Evolutionary conservation across 2,888 invertebrate genomes (phyloP).

Genomic region (Heteromyza rotundicornis): DNA sequence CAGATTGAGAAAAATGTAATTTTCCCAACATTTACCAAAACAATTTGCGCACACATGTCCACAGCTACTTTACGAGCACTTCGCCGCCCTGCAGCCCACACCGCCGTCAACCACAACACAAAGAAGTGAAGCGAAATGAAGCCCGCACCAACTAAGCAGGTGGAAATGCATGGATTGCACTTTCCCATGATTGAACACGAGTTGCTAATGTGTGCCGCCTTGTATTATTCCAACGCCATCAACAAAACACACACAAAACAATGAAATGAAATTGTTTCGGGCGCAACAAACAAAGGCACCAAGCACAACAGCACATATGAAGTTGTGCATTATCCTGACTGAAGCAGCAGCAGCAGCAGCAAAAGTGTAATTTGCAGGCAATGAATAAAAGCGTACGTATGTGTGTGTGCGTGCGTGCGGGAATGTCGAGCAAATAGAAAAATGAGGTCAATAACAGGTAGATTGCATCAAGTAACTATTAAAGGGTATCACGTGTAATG

Average conservation of each 20-base stretch:
- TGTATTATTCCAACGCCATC: no score
- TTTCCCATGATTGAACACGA: background rate
- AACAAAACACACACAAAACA: background rate
- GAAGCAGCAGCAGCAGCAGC: background rate
- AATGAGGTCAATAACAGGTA: conserved; percentile 52
- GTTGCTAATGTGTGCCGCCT: no score
- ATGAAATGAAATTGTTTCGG: background rate
- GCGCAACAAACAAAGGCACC: background rate
- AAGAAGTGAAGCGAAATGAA: no score
- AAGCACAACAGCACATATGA: background rate
- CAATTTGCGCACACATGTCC: no score
- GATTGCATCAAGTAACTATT: conserved; percentile 52
- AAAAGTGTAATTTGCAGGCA: background rate
- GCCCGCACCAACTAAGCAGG: no score
- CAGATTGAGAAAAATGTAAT: no score
- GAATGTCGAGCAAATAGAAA: conserved; percentile 36
- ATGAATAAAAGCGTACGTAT: background rate
- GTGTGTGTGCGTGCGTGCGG: background rate
- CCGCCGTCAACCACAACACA: no score
- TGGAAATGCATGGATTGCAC: conserved; percentile 1
- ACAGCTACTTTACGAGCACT: no score
- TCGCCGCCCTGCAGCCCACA: no score
- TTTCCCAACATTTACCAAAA: no score
- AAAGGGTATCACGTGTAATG: conserved; percentile 12
- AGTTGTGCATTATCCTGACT: background rate